Evolutionary conservation across 2,888 invertebrate genomes (phyloP).

Genomic region (Ormia ochracea): DNA sequence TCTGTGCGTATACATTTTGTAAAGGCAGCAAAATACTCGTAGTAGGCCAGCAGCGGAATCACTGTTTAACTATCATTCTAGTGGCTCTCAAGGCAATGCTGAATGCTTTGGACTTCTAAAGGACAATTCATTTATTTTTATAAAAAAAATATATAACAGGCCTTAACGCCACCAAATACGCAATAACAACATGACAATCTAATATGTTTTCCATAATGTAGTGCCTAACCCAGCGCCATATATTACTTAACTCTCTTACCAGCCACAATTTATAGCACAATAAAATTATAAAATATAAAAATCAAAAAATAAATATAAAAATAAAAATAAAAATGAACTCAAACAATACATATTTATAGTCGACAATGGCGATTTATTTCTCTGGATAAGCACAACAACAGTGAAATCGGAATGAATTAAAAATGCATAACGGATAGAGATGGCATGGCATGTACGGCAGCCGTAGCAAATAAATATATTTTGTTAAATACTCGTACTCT

Average conservation of each 20-base stretch:
- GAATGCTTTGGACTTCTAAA: background rate
- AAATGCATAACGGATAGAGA: background rate
- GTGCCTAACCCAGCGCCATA: constrained; percentile 1
- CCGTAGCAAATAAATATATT: background rate
- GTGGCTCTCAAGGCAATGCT: no score
- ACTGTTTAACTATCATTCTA: no score
- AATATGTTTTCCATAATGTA: background rate
- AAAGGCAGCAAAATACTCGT: no score
- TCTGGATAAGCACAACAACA: constrained; percentile 23
- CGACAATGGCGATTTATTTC: background rate
- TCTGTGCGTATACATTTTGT: no score
- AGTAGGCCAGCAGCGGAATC: no score
- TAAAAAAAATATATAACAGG: background rate
- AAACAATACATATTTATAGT: background rate
- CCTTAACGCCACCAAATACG: background rate
- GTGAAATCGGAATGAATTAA: constrained; percentile 3
- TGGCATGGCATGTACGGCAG: background rate
- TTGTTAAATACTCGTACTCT: background rate
- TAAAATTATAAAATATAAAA: no score
- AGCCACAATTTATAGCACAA: background rate
- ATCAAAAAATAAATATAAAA: background rate
- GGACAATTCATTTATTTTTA: background rate
- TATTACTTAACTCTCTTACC: background rate
- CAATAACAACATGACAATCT: background rate
- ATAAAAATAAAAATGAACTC: background rate